Base-by-base conservation (phyloP, 2,888 invertebrate genomes). In the Rhingia campestris region DNA sequence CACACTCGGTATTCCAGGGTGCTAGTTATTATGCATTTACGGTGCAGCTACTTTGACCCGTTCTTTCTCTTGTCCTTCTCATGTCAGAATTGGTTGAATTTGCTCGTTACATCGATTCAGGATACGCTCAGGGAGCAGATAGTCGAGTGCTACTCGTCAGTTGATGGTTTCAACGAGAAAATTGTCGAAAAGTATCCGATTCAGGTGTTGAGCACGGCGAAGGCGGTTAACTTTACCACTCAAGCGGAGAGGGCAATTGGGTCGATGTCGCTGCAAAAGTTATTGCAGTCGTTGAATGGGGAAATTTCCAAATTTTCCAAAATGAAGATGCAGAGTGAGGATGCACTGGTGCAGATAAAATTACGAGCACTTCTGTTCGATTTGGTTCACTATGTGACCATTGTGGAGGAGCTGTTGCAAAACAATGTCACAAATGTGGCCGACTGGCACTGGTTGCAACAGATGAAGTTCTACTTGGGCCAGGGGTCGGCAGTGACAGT, bases 381-480 rank as follows among this genome's bases (percentile, higher is more conserved):
- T 89, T 95, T 97, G 14, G 97, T 99, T 86, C 97, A 99, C 92
- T 96, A 97, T 90, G 95, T 97, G 81, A 94, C 94, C 74, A 94
- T 99, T 32, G 94, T 98, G 45, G 95, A 96, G 88, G 93, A 94
- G 87, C 93, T 99, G 66, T 93, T 97, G 79, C 93, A 93, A 56
- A 93, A 94, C 86, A 94, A 94, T 89, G 94, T 95, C 0, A 94
- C 93, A 37, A 93, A 93, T 86, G 89, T 93, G 9, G 92, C 92
- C 14, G 96, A 97, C 89, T 99, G 99, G 99, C 92, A 94, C 59
- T 99, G 99, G 99, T 96, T 97, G 91, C 97, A 97, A 91, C 99
- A 99, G 90, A 93, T 99, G 56, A 94, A 96, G 89, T 97, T 95
- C 91, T 97, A 97, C 90, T 89, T 94, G 64, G 91, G 92, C 49